Conservation (phyloP, 2,113 vertebrate genomes). For the Lophochroa leadbeateri region DNA sequence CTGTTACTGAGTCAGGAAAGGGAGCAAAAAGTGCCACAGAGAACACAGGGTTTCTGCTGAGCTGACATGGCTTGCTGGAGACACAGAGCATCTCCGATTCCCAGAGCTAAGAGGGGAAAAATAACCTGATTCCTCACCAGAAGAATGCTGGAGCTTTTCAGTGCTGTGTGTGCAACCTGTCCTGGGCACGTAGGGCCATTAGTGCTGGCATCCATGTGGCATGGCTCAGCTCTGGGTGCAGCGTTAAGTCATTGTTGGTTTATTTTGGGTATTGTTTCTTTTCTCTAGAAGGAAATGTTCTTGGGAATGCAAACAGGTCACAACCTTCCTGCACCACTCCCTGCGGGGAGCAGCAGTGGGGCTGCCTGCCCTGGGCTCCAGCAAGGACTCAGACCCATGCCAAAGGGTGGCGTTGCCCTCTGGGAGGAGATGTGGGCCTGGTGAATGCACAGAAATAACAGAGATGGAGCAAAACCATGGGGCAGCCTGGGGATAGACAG, state of each 20-base stretch:
- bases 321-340: neutral
- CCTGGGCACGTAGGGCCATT: neutral
- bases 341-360: neutral
- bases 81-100: rapidly evolving
- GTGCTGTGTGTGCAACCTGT: neutral
- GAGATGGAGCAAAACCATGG: neutral
- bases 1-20: neutral
- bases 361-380: neutral
- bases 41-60: rapidly evolving
- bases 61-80: neutral
- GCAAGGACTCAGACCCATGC: neutral
- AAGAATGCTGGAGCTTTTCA: neutral
- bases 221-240: neutral
- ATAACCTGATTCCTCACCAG: neutral
- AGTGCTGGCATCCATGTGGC: rapidly evolving
- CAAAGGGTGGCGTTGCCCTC: neutral
- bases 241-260: neutral
- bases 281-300: neutral
- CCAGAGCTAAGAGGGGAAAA: neutral
- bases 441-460: rapidly evolving
- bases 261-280: neutral
- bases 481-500: neutral
- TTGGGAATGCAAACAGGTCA: neutral
- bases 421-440: rapidly evolving
- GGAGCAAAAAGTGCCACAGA: rapidly evolving